A percentile compares a stretch with the other conserved stretches of the same genome.
These are phyloP conservation scores for Eudasyphora cyanicolor DNA, from an alignment of 2,888 invertebrate genomes.

Conservation along the genomic window DNA sequence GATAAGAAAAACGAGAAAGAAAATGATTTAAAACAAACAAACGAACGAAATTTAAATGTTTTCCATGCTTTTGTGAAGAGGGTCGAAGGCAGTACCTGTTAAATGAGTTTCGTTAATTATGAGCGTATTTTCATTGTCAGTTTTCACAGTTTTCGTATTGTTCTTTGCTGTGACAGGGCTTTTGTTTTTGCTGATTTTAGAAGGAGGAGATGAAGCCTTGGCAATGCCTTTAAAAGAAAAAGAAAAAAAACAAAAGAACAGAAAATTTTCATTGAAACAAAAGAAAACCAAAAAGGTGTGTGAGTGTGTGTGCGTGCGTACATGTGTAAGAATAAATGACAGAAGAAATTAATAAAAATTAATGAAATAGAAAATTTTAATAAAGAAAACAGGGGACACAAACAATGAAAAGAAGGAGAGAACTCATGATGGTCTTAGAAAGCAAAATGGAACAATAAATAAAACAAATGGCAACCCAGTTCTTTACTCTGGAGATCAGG, in stretches of 20 bases:
- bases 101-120: conserved; percentile 46
- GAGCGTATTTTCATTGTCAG: conserved; percentile 43
- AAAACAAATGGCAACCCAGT: no score
- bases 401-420: background rate
- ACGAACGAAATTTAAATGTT: conserved; percentile 18
- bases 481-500: no score
- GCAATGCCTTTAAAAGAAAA: conserved; percentile 57
- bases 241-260: conserved; percentile 45
- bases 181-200: conserved; percentile 36
- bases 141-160: conserved; percentile 41
- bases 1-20: background rate
- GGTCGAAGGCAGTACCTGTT: conserved; percentile 50
- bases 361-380: conserved; percentile 29
- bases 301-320: no score
- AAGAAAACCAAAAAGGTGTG: conserved; percentile 51
- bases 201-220: conserved; percentile 37
- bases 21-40: conserved; percentile 19
- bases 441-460: background rate
- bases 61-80: background rate
- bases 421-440: background rate
- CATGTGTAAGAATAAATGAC: conserved; percentile 51
- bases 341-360: conserved; percentile 61
- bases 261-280: conserved; percentile 56
- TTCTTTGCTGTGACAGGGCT: conserved; percentile 28
- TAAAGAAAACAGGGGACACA: background rate